Base-by-base conservation (phyloP, 2,113 vertebrate species). In the Rousettus leschenaultii region DNA sequence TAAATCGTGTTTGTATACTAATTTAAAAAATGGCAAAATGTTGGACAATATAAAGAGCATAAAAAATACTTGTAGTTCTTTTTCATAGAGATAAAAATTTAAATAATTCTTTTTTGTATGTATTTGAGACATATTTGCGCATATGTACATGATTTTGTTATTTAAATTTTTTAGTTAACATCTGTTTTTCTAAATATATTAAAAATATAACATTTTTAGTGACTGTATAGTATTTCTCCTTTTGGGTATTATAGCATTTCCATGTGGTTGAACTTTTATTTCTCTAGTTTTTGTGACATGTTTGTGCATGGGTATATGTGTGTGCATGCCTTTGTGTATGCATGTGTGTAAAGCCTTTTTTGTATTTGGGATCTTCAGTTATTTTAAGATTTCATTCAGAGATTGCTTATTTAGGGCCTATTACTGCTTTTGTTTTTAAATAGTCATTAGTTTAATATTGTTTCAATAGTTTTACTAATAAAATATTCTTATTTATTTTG, bases 391-490 rank as follows among this genome's bases (percentile, higher is more conserved):
- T 66, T 89, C 1, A 63, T 78, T 86, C 53, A 57, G n/a, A 40
- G 21, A 38, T 24, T 30, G 38, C 51, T 18, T 80, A 11, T 75
- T 80, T 73, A 77, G 66, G 74, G 19, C 7, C 8, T 65, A 9
- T 59, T 90, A 63, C 55, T 61, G 16, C 21, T 85, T 89, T 77
- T 55, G 24, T 73, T 91, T 86, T 95, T 59, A 74, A 59, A 68
- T 85, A 68, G 16, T 82, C 24, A 14, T 93, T 21, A 94, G n/a
- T 87, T 94, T 84, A 94, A 93, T 86, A 78, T 80, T 66, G 40
- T 19, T 95, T 93, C 61, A 91, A 22, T 80, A 82, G 28, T 75
- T 87, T 43, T 91, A 1, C 51, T 51, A 51, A 16, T 13, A 63
- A 68, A 53, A 57, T 4, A 70, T 38, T 51, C 78, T 68, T 77